phyloP scores from a whole-genome alignment of 1,140 invertebrate species.

The Idris sp. region DNA sequence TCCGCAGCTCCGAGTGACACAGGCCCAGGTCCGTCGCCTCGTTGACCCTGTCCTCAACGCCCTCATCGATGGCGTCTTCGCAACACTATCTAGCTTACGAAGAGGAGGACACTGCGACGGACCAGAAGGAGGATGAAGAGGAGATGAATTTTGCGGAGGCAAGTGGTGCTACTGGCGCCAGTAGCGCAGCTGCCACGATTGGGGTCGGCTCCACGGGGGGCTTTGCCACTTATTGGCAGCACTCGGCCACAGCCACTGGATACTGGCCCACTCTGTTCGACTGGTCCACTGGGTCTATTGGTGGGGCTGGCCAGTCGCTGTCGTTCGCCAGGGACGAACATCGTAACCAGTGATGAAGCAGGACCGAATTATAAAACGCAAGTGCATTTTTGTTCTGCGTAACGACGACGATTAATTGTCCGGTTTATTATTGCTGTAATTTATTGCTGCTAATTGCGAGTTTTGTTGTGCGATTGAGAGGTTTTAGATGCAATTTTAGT shows the following conservation, averaged over 20 bases:
- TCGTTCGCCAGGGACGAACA: slow-evolving; percentile 72
- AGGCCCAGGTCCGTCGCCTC: slow-evolving; percentile 76
- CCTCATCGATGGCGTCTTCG: slow-evolving; percentile 74
- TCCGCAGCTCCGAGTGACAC: slow-evolving; percentile 72
- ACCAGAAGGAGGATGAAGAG: slow-evolving; percentile 71
- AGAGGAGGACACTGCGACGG: slow-evolving; percentile 73
- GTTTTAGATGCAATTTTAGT: too few species aligned
- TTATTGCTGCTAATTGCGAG: too few species aligned
- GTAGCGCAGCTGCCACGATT: slow-evolving; percentile 4
- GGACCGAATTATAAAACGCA: too few species aligned
- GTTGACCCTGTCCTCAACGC: slow-evolving; percentile 74
- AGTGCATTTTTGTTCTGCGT: too few species aligned
- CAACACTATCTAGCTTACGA: slow-evolving; percentile 75
- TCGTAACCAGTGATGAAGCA: slow-evolving; percentile 65
- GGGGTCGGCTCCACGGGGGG: not conserved
- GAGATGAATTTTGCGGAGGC: too few species aligned
- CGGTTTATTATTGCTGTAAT: too few species aligned
- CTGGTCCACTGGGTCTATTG: slow-evolving; percentile 73
- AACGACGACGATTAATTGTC: too few species aligned
- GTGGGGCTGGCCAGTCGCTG: slow-evolving; percentile 67
- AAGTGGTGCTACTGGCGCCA: slow-evolving; percentile 35
- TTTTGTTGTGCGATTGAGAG: too few species aligned
- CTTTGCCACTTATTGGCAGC: slow-evolving; percentile 74
- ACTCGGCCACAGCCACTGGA: slow-evolving; percentile 67
- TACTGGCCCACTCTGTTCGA: slow-evolving; percentile 76